Percentiles rank a stretch among this genome's conserved stretches.
Conservation (phyloP, 2,113 vertebrate species). For the Crotalus horridus region DNA sequence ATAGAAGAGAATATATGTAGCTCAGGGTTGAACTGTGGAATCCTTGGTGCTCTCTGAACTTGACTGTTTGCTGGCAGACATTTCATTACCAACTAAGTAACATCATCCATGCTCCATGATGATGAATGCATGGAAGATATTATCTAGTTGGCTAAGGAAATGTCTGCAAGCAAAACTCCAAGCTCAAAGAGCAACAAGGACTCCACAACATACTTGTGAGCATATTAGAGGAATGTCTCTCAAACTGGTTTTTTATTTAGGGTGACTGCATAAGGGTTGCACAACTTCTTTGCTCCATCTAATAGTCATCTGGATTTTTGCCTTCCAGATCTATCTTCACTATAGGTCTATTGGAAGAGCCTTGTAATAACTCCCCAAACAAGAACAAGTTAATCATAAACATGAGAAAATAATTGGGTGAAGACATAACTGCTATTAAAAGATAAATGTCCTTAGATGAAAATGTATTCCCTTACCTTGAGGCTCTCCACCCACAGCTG, state of each 20-base stretch:
- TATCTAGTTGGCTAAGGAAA: background rate
- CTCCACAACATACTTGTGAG: background rate
- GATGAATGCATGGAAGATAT: background rate
- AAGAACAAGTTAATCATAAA: background rate
- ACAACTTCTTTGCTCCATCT: background rate
- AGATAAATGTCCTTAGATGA: background rate
- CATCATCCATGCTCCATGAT: background rate
- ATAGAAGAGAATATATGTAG: background rate
- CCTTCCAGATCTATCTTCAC: background rate
- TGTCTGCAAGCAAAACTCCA: background rate
- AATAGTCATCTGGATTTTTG: background rate
- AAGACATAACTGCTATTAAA: background rate
- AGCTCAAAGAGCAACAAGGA: background rate
- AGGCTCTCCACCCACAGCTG: slow-evolving; percentile 82
- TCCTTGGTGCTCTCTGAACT: background rate
- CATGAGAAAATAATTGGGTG: background rate
- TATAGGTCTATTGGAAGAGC: background rate
- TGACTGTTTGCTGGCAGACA: background rate
- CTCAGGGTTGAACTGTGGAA: background rate
- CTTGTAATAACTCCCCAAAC: background rate
- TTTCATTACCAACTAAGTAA: background rate
- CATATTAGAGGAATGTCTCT: background rate
- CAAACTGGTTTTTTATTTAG: background rate
- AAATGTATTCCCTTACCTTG: slow-evolving; percentile 68
- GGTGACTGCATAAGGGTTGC: background rate